phyloP scores from a whole-genome alignment of 2,888 invertebrate genomes.

The Amiota minor region DNA sequence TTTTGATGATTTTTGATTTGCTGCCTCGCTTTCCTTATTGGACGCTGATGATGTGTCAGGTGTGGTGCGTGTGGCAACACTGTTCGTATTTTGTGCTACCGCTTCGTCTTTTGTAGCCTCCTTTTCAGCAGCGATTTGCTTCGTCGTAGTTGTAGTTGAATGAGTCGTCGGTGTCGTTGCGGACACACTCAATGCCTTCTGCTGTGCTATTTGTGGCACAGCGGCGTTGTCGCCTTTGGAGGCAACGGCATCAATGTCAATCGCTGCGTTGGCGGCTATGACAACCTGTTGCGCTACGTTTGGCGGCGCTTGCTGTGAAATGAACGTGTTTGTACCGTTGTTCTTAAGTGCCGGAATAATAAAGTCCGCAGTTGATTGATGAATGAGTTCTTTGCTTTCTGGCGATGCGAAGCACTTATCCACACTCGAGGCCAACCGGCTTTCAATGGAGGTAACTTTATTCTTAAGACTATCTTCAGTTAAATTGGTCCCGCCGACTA shows the following conservation, averaged over 20 bases:
- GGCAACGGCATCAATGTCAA: constrained; percentile 51
- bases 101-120: constrained; percentile 59
- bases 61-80: constrained; percentile 45
- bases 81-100: constrained; percentile 46
- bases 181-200: constrained; percentile 52
- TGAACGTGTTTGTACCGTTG: constrained; percentile 22
- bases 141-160: constrained; percentile 52
- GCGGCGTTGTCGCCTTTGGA: constrained; percentile 31
- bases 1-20: not conserved
- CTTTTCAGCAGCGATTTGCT: constrained; percentile 44
- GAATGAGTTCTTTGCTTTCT: constrained; percentile 60
- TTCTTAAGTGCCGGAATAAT: constrained; percentile 38
- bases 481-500: constrained; percentile 56
- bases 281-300: constrained; percentile 51
- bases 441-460: constrained; percentile 24
- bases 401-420: constrained; percentile 26
- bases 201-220: constrained; percentile 59
- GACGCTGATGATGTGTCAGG: constrained; percentile 9
- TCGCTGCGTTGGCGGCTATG: constrained; percentile 34
- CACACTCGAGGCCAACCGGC: constrained; percentile 12
- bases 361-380: constrained; percentile 44
- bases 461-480: constrained; percentile 18
- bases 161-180: constrained; percentile 13
- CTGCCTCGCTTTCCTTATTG: not conserved
- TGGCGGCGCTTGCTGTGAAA: constrained; percentile 3